Percentiles rank a stretch among this genome's conserved stretches.
These are phyloP conservation scores for Hormaphis cornu DNA, from an alignment of 1,140 invertebrate species.

Conservation along the genomic window DNA sequence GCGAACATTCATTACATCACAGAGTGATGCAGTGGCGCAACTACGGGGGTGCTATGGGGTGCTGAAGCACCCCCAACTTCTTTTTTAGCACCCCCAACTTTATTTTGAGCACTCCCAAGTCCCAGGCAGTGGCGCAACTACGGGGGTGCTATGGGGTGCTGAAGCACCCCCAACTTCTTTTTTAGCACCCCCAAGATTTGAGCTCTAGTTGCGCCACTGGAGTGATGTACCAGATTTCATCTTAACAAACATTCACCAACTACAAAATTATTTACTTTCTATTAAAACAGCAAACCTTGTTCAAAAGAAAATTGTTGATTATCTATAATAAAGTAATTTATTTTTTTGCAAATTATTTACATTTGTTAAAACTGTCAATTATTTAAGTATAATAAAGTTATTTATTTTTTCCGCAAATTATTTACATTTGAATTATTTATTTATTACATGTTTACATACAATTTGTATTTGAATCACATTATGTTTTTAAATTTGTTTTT, in stretches of 20 bases:
- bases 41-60: too few species aligned
- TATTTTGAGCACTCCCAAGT: too few species aligned
- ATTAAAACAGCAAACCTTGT: not conserved
- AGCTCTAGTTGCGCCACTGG: too few species aligned
- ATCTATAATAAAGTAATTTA: not conserved
- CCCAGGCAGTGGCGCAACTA: too few species aligned
- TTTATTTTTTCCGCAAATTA: not conserved
- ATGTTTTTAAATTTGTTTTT: not conserved
- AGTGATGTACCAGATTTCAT: not conserved
- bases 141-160: too few species aligned
- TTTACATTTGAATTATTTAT: not conserved
- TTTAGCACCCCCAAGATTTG: too few species aligned
- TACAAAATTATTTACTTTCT: not conserved
- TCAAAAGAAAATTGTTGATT: not conserved
- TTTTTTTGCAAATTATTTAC: not conserved
- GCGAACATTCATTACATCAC: not conserved
- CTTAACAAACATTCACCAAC: constrained; percentile 2
- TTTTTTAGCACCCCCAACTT: too few species aligned
- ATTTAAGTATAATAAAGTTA: too few species aligned
- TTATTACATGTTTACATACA: not conserved
- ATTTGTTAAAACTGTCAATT: too few species aligned
- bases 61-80: too few species aligned
- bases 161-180: too few species aligned
- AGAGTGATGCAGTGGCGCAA: too few species aligned
- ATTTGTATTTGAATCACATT: not conserved